Conservation (phyloP, 2,113 vertebrate species). For the Sterna hirundo region DNA sequence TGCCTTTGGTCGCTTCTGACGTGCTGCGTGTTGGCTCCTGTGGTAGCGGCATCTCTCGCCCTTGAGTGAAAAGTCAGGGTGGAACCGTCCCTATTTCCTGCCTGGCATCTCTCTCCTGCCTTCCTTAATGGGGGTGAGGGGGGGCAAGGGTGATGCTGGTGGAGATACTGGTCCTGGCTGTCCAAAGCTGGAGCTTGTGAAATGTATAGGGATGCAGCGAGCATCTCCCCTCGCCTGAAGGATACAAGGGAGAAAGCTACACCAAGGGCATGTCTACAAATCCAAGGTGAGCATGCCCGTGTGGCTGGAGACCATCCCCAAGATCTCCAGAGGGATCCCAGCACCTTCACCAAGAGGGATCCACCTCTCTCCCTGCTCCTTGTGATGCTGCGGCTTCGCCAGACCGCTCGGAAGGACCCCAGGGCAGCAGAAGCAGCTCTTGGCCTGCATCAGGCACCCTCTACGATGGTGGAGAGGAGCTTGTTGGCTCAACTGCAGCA, state of each 20-base stretch:
- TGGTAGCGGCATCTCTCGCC: fast-evolving
- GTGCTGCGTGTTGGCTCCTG: fast-evolving
- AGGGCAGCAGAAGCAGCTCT: background rate
- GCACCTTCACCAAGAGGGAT: background rate
- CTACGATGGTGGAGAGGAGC: background rate
- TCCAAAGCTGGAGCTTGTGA: background rate
- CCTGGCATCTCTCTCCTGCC: background rate
- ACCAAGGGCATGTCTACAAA: background rate
- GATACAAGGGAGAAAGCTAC: background rate
- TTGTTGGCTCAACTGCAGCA: background rate
- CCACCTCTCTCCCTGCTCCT: background rate
- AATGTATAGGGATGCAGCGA: background rate
- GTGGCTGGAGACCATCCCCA: background rate
- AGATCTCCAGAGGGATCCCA: background rate
- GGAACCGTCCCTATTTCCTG: background rate
- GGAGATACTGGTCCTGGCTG: background rate
- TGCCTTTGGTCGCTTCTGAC: background rate
- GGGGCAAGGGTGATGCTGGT: background rate
- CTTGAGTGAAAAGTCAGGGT: background rate
- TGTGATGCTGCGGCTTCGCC: background rate
- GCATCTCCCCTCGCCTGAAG: background rate
- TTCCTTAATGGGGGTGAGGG: background rate
- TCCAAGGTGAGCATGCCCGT: background rate
- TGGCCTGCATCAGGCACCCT: background rate
- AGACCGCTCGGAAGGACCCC: background rate